phyloP scores from a whole-genome alignment of 2,888 invertebrate species.

The Tholera decimalis region DNA sequence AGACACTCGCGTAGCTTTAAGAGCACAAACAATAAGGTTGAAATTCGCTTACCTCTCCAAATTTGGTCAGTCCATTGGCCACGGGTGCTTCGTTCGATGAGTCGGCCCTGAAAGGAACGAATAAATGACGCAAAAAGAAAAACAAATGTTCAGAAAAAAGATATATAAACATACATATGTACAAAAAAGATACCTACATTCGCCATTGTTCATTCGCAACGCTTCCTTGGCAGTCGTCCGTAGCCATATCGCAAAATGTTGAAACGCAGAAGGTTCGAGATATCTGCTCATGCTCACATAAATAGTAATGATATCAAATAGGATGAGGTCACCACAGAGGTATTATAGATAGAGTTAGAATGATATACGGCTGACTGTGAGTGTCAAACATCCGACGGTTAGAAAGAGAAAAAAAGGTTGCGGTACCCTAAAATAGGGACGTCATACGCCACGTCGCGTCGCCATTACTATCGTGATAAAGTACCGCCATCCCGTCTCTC shows the following conservation, averaged over 20 bases:
- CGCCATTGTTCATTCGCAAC: constrained; percentile 67
- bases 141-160: constrained; percentile 58
- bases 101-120: constrained; percentile 87
- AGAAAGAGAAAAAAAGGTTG: no score
- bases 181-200: constrained; percentile 58
- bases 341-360: no score
- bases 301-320: no score
- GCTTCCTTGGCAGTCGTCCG: constrained; percentile 48
- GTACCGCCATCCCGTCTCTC: no score
- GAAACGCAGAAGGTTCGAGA: constrained; percentile 16
- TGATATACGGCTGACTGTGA: no score
- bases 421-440: no score
- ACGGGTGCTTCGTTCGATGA: constrained; percentile 88
- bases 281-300: constrained; percentile 8
- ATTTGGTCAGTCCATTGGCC: constrained; percentile 88
- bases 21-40: constrained; percentile 52
- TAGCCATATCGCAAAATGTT: constrained; percentile 6
- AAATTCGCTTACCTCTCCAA: constrained; percentile 87
- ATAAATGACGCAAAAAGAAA: constrained; percentile 79
- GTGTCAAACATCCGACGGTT: no score
- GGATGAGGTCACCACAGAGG: no score
- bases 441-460: no score
- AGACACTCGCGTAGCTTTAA: constrained; percentile 57
- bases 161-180: constrained; percentile 58
- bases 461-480: no score